Percentiles rank a stretch among this genome's conserved stretches.
Evolutionary conservation across 2,113 vertebrate genomes (phyloP).

Genomic region (Zosterops lateralis): DNA sequence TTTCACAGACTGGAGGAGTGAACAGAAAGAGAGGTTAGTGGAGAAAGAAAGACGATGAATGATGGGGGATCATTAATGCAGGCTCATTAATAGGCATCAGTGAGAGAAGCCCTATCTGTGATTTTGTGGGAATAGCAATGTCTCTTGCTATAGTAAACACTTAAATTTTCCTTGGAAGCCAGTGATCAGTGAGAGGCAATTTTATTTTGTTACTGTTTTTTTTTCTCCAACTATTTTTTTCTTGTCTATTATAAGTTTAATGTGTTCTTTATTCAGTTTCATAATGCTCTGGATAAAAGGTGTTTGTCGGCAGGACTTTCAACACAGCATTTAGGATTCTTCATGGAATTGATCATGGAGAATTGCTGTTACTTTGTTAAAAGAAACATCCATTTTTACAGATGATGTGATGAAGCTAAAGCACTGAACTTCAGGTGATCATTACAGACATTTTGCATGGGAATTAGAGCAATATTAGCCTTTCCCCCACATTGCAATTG

Average conservation of each 20-base stretch:
- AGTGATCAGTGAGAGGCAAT: neutral
- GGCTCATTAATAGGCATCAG: neutral
- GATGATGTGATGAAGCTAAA: neutral
- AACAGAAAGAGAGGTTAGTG: neutral
- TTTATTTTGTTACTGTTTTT: neutral
- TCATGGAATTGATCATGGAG: neutral
- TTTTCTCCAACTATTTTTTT: neutral
- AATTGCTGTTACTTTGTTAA: neutral
- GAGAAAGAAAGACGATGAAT: neutral
- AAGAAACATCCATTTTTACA: neutral
- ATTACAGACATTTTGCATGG: neutral
- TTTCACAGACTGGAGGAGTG: neutral
- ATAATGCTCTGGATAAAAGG: neutral
- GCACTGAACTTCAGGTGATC: neutral
- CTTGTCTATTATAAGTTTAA: neutral
- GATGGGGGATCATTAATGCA: neutral
- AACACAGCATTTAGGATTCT: neutral
- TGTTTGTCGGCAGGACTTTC: neutral
- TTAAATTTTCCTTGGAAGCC: neutral
- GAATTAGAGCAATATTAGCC: neutral
- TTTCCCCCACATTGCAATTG: neutral
- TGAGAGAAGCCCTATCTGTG: neutral
- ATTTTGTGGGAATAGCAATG: neutral
- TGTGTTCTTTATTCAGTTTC: neutral
- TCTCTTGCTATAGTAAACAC: neutral